Evolutionary conservation across 2,888 invertebrate species (phyloP).

Genomic region (Machimus rusticus): DNA sequence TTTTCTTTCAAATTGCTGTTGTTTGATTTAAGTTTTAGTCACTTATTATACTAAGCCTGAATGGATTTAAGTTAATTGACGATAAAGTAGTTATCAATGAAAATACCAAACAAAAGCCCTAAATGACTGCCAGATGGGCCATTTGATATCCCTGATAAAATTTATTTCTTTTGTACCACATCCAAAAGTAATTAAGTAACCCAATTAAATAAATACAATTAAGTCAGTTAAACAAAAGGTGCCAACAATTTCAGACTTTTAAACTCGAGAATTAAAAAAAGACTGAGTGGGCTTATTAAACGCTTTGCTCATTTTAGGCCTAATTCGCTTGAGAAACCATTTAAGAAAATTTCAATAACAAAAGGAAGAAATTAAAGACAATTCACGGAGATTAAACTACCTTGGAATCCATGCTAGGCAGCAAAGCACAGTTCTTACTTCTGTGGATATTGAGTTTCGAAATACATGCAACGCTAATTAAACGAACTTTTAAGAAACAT

Average conservation of each 20-base stretch:
- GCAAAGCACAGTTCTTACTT: not conserved
- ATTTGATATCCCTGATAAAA: not conserved
- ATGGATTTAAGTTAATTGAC: too few species aligned
- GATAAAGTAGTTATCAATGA: too few species aligned
- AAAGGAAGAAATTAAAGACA: not conserved
- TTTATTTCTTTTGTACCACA: not conserved
- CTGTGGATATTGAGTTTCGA: not conserved
- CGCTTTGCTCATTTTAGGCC: not conserved
- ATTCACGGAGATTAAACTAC: not conserved
- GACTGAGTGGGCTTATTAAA: not conserved
- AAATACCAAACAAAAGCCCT: not conserved
- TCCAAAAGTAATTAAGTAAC: not conserved
- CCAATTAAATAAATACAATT: not conserved
- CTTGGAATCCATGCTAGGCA: not conserved
- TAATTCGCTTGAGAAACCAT: not conserved
- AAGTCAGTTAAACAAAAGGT: not conserved
- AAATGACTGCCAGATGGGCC: not conserved
- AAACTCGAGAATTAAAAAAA: not conserved
- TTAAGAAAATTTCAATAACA: not conserved
- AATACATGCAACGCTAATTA: not conserved
- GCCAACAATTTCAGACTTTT: not conserved
- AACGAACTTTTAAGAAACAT: not conserved
- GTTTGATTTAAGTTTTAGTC: too few species aligned
- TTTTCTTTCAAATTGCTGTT: too few species aligned
- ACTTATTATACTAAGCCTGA: too few species aligned